Base-by-base conservation (phyloP, 1,140 invertebrate genomes). In the Ceratina australensis region DNA sequence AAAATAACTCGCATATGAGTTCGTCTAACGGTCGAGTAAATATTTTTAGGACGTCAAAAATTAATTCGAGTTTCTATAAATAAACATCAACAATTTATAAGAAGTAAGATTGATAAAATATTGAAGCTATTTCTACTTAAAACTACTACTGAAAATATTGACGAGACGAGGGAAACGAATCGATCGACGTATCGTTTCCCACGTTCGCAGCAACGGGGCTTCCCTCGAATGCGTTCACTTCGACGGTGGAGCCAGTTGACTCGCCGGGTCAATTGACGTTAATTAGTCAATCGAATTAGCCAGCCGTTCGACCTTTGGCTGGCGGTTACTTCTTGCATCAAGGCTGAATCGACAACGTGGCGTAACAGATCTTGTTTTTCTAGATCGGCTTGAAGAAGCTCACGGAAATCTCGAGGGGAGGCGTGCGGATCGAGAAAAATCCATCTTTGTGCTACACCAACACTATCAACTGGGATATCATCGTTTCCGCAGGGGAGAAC, bases 371-470 rank as follows among this genome's bases (percentile, higher is more conserved):
- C 57, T 50, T 52, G 13, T 73, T 56, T 69, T 56, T 65, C 73
- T 89, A 96, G 88, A 93, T 97, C 78, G 96, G 95, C 22, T 91
- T 97, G 22, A 89, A 88, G 20, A 94, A 94, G 52, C 90, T 97
- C 75, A 95, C 93, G 0, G 92, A 93, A 59, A 96, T 97, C 77
- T 92, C 93, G 52, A 92, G 94, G 56, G 96, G 96, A 3, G 93
- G 93, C 16, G 95, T 97, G 3, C 91, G 95, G 28, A 94, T 97
- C 50, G 94, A 95, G 78, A 94, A 95, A 79, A 97, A 97, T 91
- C 93, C 94, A 0, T 91, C 93, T 24, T 91, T 97, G 4, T 97
- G 96, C 88, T 96, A 95, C 87, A 92, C 95, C 5, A 91, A 94
- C 57, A 95, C 95, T 0, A 92, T 97, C n/a, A 94, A 96, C 85